Conservation (phyloP, 1,140 invertebrate genomes). For the Ectropis grisescens region DNA sequence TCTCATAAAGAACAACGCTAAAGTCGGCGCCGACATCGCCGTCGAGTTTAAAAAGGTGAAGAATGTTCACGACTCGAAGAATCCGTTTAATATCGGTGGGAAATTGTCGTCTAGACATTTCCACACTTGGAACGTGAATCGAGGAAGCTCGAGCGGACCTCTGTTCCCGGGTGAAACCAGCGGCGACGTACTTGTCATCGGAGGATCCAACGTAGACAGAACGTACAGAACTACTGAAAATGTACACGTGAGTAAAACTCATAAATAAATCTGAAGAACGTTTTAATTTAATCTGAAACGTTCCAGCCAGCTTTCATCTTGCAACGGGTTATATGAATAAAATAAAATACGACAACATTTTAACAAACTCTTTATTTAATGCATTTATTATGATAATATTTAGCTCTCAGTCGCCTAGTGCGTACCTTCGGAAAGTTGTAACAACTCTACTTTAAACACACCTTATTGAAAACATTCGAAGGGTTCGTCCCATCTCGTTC, state of each 20-base stretch:
- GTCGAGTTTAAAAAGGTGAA: slow-evolving; percentile 71
- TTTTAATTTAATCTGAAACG: no score
- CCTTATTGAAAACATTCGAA: neutral
- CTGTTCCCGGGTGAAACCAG: slow-evolving; percentile 3
- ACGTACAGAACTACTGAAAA: slow-evolving; percentile 75
- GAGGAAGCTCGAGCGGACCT: slow-evolving; percentile 5
- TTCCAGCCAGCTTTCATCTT: no score
- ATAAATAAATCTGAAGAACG: no score
- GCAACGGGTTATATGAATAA: slow-evolving; percentile 2
- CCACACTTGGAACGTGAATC: slow-evolving; percentile 27
- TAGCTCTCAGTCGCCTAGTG: slow-evolving; percentile 68
- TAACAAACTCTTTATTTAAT: slow-evolving; percentile 69
- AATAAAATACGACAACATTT: slow-evolving; percentile 42
- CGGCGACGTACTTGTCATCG: slow-evolving; percentile 81
- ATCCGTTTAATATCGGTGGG: slow-evolving; percentile 26
- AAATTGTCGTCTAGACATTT: slow-evolving; percentile 21
- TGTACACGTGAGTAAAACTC: slow-evolving; percentile 75
- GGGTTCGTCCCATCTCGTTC: neutral
- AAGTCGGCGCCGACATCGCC: slow-evolving; percentile 87
- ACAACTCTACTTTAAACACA: slow-evolving; percentile 39
- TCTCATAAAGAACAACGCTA: slow-evolving; percentile 93
- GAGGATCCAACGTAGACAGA: slow-evolving; percentile 85
- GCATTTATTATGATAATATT: slow-evolving; percentile 66
- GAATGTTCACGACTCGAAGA: slow-evolving; percentile 30
- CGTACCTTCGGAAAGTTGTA: slow-evolving; percentile 68